phyloP scores from a whole-genome alignment of 2,888 invertebrate genomes.

The Drosophila neonasuta region DNA sequence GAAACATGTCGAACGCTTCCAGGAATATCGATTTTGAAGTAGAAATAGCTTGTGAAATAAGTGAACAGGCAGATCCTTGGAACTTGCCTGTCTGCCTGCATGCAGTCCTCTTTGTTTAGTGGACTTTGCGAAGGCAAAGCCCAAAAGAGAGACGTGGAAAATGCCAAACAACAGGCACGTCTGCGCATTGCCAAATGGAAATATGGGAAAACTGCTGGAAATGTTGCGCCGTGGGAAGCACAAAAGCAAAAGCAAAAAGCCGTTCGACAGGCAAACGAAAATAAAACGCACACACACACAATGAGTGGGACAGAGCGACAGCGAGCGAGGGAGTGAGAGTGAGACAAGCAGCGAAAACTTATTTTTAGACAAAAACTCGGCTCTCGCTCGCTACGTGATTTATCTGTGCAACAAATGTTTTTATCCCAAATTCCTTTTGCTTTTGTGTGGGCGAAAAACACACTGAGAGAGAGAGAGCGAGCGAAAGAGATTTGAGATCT shows the following conservation, averaged over 20 bases:
- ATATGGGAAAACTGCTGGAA: conserved; percentile 39
- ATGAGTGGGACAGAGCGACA: conserved; percentile 11
- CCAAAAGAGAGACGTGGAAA: conserved; percentile 60
- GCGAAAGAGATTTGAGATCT: not conserved
- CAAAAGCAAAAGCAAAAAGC: conserved; percentile 57
- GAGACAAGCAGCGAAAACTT: conserved; percentile 53
- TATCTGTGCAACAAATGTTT: conserved; percentile 63
- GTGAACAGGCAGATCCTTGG: conserved; percentile 22
- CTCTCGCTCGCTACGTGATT: conserved; percentile 54
- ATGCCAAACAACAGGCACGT: conserved; percentile 39
- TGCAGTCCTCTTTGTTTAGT: conserved; percentile 43
- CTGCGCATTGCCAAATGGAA: conserved; percentile 50
- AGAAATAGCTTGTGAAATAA: conserved; percentile 54
- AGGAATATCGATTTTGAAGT: conserved; percentile 46
- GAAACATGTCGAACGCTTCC: conserved; percentile 38
- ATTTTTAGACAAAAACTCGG: conserved; percentile 60
- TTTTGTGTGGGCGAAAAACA: conserved; percentile 52
- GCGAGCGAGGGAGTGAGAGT: conserved; percentile 3
- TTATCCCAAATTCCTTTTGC: conserved; percentile 22
- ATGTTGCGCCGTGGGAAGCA: conserved; percentile 68
- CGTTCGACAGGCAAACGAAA: conserved; percentile 43
- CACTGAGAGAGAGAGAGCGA: not conserved
- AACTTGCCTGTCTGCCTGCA: conserved; percentile 51
- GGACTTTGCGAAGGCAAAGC: conserved; percentile 72
- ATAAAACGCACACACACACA: conserved; percentile 27